Evolutionary conservation across 2,888 invertebrate genomes (phyloP).

Genomic region (Hyalella azteca): DNA sequence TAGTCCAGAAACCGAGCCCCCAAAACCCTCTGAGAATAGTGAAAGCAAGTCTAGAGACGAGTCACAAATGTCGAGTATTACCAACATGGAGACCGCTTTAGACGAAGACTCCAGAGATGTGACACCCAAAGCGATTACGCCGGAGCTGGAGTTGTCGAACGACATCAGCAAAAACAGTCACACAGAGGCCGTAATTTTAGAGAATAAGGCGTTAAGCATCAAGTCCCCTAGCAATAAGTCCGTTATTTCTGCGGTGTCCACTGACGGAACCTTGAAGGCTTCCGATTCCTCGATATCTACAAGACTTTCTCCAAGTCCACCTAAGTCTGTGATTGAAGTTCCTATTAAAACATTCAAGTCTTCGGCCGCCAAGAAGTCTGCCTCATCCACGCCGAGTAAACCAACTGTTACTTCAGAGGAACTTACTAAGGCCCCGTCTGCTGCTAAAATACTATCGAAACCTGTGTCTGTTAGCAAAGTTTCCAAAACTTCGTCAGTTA

Average conservation of each 20-base stretch:
- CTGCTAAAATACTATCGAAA: constrained; percentile 7
- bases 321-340: constrained; percentile 18
- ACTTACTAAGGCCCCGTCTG: neutral
- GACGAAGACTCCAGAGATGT: neutral
- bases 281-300: constrained; percentile 48
- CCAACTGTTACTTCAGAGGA: neutral
- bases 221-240: constrained; percentile 36
- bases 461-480: neutral
- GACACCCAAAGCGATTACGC: neutral
- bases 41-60: neutral
- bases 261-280: constrained; percentile 45
- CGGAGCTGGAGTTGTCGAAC: neutral
- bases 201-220: neutral
- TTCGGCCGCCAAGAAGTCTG: neutral
- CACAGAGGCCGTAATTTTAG: neutral
- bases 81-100: neutral
- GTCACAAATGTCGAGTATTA: neutral
- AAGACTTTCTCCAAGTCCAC: constrained; percentile 46
- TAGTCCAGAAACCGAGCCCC: neutral
- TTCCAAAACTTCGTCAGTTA: neutral
- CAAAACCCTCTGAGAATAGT: neutral
- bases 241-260: constrained; percentile 31
- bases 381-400: neutral
- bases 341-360: no score
- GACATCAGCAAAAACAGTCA: neutral